Percentiles rank a stretch among this genome's conserved stretches.
Evolutionary conservation across 2,888 invertebrate species (phyloP).

Genomic region (Melanostoma scalare): DNA sequence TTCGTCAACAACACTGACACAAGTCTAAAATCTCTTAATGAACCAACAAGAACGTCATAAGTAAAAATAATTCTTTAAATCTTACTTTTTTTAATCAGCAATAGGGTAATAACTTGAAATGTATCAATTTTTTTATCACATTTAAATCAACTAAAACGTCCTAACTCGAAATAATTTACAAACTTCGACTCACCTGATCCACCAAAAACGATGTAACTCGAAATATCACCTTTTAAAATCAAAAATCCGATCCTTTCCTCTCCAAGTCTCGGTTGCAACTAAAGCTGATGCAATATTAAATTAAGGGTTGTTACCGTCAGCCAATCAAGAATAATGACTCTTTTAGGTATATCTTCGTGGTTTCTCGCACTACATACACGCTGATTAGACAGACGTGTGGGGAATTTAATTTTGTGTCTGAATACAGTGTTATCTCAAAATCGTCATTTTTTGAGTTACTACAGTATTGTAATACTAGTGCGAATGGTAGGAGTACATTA

Average conservation of each 20-base stretch:
- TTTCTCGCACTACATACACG: constrained; percentile 6
- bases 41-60: no score
- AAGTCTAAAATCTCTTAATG: no score
- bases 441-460: constrained; percentile 9
- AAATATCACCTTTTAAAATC: constrained; percentile 1
- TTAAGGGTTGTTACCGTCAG: constrained; percentile 3
- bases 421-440: constrained; percentile 18
- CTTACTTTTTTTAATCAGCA: no score
- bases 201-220: constrained; percentile 3
- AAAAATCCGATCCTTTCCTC: constrained; percentile 4
- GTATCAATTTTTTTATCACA: no score
- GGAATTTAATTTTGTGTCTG: constrained; percentile 11
- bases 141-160: constrained; percentile 40
- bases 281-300: constrained; percentile 1
- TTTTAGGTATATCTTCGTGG: not conserved
- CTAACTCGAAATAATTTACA: not conserved
- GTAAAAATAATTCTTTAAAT: no score
- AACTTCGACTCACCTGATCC: constrained; percentile 27
- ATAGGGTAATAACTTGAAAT: no score
- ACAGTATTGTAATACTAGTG: constrained; percentile 17
- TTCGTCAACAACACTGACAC: no score
- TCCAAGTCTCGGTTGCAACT: constrained; percentile 1
- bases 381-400: constrained; percentile 6
- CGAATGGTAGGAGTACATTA: no score
- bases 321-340: constrained; percentile 11